Conservation (phyloP, 1,140 invertebrate genomes). For the Tachypleus tridentatus region DNA sequence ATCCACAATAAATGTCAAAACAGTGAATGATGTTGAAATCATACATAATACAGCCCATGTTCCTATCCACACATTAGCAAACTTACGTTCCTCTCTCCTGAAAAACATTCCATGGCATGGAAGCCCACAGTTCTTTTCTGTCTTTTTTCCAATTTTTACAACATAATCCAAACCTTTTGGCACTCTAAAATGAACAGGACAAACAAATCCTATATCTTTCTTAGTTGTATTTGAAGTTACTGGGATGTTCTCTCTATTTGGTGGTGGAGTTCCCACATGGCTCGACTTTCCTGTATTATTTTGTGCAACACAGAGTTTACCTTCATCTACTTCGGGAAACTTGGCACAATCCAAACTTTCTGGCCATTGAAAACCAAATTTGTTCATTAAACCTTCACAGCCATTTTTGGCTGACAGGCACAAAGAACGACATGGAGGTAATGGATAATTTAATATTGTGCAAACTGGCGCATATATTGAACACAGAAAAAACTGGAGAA, state of each 20-base stretch:
- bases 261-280: no score
- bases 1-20: slow-evolving; percentile 89
- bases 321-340: slow-evolving; percentile 58
- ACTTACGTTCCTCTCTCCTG: slow-evolving; percentile 58
- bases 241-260: slow-evolving; percentile 1
- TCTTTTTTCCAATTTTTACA: slow-evolving; percentile 64
- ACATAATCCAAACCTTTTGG: slow-evolving; percentile 59
- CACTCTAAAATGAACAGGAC: slow-evolving; percentile 71
- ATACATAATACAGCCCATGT: slow-evolving; percentile 84
- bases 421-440: slow-evolving; percentile 83
- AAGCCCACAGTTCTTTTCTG: slow-evolving; percentile 72
- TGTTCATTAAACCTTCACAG: slow-evolving; percentile 83
- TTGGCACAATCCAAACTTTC: slow-evolving; percentile 78
- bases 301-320: slow-evolving; percentile 70
- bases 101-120: slow-evolving; percentile 93
- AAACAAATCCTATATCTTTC: slow-evolving; percentile 50
- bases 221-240: not conserved
- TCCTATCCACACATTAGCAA: slow-evolving; percentile 81
- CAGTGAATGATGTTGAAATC: slow-evolving; percentile 82
- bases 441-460: slow-evolving; percentile 73
- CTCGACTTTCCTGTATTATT: slow-evolving; percentile 37
- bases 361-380: slow-evolving; percentile 91
- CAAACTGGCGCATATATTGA: slow-evolving; percentile 92
- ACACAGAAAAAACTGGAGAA: slow-evolving; percentile 91
- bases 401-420: slow-evolving; percentile 75